A percentile compares a stretch with the other conserved stretches of the same genome.
phyloP scores from a whole-genome alignment of 2,797 vertebrate species.

The Malurus leucopterus region DNA sequence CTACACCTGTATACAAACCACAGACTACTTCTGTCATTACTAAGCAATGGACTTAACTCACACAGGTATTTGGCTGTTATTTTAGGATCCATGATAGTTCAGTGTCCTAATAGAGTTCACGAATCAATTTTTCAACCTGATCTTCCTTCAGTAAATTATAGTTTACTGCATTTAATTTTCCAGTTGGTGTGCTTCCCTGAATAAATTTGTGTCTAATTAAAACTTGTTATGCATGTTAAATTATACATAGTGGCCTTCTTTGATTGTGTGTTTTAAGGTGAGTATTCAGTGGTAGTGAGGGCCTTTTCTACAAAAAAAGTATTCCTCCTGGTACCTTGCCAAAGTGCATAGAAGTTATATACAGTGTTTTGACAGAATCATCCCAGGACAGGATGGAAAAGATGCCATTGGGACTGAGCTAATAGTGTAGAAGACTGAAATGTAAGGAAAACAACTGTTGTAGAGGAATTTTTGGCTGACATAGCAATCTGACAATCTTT shows the following conservation, averaged over 20 bases:
- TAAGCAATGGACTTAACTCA: not conserved
- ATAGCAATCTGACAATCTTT: conserved; percentile 17
- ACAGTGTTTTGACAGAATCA: conserved; percentile 56
- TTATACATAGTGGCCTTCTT: accelerated
- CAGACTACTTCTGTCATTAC: not conserved
- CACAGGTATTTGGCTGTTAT: not conserved
- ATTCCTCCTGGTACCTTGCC: not conserved
- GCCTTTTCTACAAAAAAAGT: not conserved
- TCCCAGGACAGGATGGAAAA: conserved; percentile 14
- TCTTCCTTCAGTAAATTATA: not conserved
- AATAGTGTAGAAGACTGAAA: conserved; percentile 30
- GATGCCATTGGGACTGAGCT: conserved; percentile 54
- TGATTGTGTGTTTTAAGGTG: not conserved
- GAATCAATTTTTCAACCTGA: not conserved
- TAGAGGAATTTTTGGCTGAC: conserved; percentile 28
- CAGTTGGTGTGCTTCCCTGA: not conserved
- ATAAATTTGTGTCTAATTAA: not conserved
- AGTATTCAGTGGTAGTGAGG: not conserved
- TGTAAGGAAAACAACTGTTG: conserved; percentile 33
- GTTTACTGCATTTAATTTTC: not conserved
- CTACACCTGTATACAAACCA: not conserved
- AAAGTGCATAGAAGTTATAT: conserved; percentile 43
- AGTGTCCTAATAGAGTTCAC: not conserved
- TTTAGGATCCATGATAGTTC: not conserved
- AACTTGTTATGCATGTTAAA: not conserved